A percentile compares a stretch with the other conserved stretches of the same genome.
These are phyloP conservation scores for Furnarius figulus DNA, from an alignment of 2,113 vertebrate species.

Conservation along the genomic window DNA sequence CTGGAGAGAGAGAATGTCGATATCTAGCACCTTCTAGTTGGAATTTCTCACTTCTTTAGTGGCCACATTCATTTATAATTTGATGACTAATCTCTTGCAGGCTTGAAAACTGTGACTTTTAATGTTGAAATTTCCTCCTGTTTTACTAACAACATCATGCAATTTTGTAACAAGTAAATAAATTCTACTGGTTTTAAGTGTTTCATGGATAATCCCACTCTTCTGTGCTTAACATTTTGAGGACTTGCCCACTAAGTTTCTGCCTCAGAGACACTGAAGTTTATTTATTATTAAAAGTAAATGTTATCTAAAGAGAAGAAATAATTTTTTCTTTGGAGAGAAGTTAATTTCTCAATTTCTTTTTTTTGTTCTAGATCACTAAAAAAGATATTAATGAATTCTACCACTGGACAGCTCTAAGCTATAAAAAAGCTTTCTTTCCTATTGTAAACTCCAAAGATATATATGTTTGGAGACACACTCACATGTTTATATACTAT, in stretches of 20 bases:
- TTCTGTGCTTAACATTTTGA: constrained; percentile 11
- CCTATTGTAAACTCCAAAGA: not conserved
- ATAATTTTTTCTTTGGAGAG: not conserved
- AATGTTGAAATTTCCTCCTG: not conserved
- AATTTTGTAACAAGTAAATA: not conserved
- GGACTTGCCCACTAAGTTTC: not conserved
- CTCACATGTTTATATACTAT: not conserved
- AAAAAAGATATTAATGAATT: not conserved
- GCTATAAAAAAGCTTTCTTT: not conserved
- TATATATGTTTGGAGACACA: not conserved
- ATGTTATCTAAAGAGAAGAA: not conserved
- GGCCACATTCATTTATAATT: not conserved
- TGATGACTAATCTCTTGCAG: not conserved
- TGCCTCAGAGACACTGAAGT: not conserved
- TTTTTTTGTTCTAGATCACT: not conserved
- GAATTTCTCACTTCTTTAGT: not conserved
- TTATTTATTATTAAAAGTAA: not conserved
- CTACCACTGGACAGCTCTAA: not conserved
- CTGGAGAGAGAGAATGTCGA: not conserved
- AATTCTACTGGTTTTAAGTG: not conserved
- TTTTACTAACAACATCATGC: not conserved
- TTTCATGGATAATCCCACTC: not conserved
- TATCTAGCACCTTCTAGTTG: not conserved
- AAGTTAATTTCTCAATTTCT: not conserved
- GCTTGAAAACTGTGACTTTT: not conserved